Evolutionary conservation across 2,113 vertebrate species (phyloP).

Genomic region (Epinephelus cyanopodus): DNA sequence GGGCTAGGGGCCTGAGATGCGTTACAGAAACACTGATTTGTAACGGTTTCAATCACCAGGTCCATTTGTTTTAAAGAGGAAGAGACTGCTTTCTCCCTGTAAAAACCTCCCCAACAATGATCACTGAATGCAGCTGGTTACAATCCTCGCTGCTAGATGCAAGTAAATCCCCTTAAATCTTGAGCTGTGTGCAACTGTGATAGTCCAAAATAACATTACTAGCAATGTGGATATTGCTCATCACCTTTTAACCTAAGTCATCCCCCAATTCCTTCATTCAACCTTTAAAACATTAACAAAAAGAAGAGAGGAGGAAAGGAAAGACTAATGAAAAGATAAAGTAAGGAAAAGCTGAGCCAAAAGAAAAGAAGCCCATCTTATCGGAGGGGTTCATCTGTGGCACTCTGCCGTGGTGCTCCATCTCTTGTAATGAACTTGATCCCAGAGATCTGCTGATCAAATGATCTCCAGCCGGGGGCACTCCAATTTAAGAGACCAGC

Average conservation of each 20-base stretch:
- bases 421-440: conserved; percentile 71
- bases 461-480: conserved; percentile 47
- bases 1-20: no score
- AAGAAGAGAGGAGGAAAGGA: not conserved
- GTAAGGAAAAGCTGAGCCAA: conserved; percentile 26
- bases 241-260: not conserved
- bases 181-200: not conserved
- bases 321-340: conserved; percentile 34
- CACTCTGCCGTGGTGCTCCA: conserved; percentile 31
- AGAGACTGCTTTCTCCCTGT: no score
- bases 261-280: not conserved
- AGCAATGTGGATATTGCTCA: not conserved
- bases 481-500: conserved; percentile 50
- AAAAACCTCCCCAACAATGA: no score
- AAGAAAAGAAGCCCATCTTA: conserved; percentile 37
- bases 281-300: not conserved
- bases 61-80: no score
- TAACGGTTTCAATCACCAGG: no score
- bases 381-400: conserved; percentile 59
- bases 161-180: no score
- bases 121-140: no score
- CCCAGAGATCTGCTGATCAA: conserved; percentile 64
- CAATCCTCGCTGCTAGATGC: no score
- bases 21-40: no score
- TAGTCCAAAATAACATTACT: not conserved